Evolutionary conservation across 2,888 invertebrate genomes (phyloP).

Genomic region (Polylopha cassiicola): DNA sequence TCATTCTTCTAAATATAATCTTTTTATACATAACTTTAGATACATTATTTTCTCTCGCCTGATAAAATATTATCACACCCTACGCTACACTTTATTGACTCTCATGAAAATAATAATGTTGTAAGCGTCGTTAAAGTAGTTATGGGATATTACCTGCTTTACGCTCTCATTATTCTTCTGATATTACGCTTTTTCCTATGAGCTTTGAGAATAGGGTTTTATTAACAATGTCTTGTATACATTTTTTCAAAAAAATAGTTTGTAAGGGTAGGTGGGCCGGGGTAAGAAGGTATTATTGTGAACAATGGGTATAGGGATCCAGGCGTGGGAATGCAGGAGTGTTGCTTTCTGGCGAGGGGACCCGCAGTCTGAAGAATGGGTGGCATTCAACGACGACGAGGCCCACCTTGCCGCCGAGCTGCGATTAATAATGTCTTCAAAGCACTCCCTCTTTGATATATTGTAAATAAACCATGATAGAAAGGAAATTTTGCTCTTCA

Average conservation of each 20-base stretch:
- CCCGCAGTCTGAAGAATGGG: slow-evolving; percentile 20
- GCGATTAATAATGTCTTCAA: slow-evolving; percentile 29
- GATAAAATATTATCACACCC: slow-evolving; percentile 12
- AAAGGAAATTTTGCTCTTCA: slow-evolving; percentile 28
- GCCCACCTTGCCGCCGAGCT: slow-evolving; percentile 19
- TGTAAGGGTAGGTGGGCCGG: too few species aligned
- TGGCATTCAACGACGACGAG: slow-evolving; percentile 21
- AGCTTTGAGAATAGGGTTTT: slow-evolving; percentile 22
- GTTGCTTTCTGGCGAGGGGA: slow-evolving; percentile 8
- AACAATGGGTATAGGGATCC: slow-evolving; percentile 9
- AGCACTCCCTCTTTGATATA: slow-evolving; percentile 22
- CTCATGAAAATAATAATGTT: slow-evolving; percentile 40
- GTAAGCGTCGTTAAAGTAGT: slow-evolving; percentile 26
- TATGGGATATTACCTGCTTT: slow-evolving; percentile 29
- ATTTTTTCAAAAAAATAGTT: too few species aligned
- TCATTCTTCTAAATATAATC: slow-evolving; percentile 38
- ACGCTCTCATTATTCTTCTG: slow-evolving; percentile 27
- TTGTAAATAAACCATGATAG: slow-evolving; percentile 28
- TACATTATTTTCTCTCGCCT: slow-evolving; percentile 28
- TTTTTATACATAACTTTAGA: slow-evolving; percentile 25
- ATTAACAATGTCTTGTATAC: slow-evolving; percentile 19
- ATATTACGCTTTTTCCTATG: slow-evolving; percentile 24
- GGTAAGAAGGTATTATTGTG: slow-evolving; percentile 12
- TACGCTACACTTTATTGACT: slow-evolving; percentile 36
- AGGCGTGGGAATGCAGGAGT: slow-evolving; percentile 24